phyloP scores from a whole-genome alignment of 2,888 invertebrate genomes.

The Hemicrepidius hirtus region DNA sequence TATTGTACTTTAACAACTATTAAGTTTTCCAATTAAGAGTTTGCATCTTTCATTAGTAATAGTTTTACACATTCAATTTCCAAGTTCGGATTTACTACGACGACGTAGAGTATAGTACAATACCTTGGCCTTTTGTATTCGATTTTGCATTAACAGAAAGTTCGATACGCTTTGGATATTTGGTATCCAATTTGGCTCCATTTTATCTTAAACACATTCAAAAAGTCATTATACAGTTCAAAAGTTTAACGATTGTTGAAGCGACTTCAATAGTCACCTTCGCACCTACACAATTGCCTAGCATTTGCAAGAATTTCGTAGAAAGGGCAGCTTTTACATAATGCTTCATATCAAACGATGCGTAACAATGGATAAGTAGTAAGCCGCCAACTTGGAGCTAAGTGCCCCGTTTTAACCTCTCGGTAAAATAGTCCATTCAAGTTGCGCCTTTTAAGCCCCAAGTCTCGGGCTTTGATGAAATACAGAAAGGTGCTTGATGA shows the following conservation, averaged over 20 bases:
- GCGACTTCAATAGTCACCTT: constrained; percentile 15
- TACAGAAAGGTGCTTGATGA: constrained; percentile 49
- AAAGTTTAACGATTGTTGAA: constrained; percentile 15
- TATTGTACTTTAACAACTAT: too few species aligned
- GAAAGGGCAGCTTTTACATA: constrained; percentile 49
- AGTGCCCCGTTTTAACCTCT: constrained; percentile 50
- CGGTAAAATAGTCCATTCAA: constrained; percentile 47
- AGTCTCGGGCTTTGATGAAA: constrained; percentile 46
- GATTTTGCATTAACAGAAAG: too few species aligned
- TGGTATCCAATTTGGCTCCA: constrained; percentile 13
- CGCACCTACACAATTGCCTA: constrained; percentile 27
- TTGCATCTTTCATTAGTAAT: too few species aligned
- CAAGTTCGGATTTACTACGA: too few species aligned
- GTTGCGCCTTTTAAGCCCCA: constrained; percentile 44
- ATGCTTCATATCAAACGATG: constrained; percentile 50
- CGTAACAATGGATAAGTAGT: constrained; percentile 53
- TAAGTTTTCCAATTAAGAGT: too few species aligned
- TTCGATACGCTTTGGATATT: neutral
- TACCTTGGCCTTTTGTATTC: too few species aligned
- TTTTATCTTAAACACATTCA: constrained; percentile 12
- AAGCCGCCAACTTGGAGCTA: constrained; percentile 46
- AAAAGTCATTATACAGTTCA: constrained; percentile 16
- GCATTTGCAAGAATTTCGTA: constrained; percentile 30
- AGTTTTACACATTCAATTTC: too few species aligned
- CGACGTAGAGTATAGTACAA: too few species aligned